Evolutionary conservation across 1,140 invertebrate genomes (phyloP), one percentile per base, ranked within the genome.

Genomic region (Matsumurasca onukii): DNA sequence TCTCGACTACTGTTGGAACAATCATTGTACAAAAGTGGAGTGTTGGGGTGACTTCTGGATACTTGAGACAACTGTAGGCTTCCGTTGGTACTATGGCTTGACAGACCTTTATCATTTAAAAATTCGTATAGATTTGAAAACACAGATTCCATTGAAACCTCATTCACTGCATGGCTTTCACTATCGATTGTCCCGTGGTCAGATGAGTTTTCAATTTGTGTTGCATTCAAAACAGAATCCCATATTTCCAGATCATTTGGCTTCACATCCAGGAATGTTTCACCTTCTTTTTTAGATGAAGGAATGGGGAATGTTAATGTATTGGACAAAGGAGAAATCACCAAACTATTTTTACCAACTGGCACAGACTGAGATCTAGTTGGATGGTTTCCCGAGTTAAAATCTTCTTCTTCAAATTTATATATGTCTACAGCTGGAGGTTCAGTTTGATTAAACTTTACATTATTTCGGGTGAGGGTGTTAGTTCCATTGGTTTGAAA

Each of bases 41-140:
- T 65, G 39, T 45, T 65, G n/a, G 62, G 62, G 12, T 65, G 39
- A 24, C 62, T 65, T 24, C 62, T 65, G 29, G 62, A 65, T 31
- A 34, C 17, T 12, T 34, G 61, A 15, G 20, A n/a, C n/a, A n/a
- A n/a, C n/a, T n/a, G n/a, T 13, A 45, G 22, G 25, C 39, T 65
- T 63, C 39, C 22, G 20, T 20, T 20, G 20, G 17, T 22, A 27
- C 24, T 39, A n/a, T n/a, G 9, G 20, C 62, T 31, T 27, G 34
- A 1, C 45, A 45, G 3, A 17, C 5, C 15, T 20, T 45, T 65
- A 25, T 65, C 62, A 13, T 3, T 45, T 27, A 65, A 45, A 12
- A 65, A 45, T 31, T 65, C 62, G 48, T 17, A 65, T 65, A 65
- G 17, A 45, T 45, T 65, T 45, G 24, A 45, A 39, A 65, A 22